Evolutionary conservation across 1,140 invertebrate species (phyloP).

Genomic region (Heliconius congener): DNA sequence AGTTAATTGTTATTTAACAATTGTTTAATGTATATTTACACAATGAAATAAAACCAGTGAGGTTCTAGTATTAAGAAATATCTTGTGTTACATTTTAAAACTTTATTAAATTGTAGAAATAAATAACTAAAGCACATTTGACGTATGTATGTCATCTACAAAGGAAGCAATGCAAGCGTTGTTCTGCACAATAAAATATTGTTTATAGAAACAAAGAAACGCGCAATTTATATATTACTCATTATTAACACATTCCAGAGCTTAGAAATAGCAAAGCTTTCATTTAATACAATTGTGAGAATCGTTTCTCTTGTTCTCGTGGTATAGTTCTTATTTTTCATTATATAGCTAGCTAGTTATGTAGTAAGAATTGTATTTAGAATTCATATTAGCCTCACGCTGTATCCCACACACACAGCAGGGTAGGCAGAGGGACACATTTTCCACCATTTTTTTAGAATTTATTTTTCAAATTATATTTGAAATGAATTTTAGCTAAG

Average conservation of each 20-base stretch:
- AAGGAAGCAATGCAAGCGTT: constrained; percentile 9
- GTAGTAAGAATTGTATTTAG: background rate
- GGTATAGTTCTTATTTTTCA: background rate
- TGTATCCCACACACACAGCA: too few species aligned
- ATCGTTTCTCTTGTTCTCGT: background rate
- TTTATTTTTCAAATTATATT: too few species aligned
- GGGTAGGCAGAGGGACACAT: too few species aligned
- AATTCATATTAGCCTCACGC: too few species aligned
- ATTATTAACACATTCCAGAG: constrained; percentile 22
- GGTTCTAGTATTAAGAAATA: too few species aligned
- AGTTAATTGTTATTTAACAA: too few species aligned
- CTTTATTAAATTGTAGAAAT: background rate
- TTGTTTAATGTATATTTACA: too few species aligned
- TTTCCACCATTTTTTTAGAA: too few species aligned
- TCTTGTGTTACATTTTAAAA: background rate
- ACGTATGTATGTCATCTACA: background rate
- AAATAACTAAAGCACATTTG: background rate
- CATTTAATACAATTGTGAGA: constrained; percentile 13
- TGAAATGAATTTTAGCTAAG: too few species aligned
- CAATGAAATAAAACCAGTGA: too few species aligned
- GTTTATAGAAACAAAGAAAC: constrained; percentile 28
- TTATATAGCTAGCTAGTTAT: background rate
- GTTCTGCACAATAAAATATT: constrained; percentile 13
- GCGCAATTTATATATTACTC: constrained; percentile 18
- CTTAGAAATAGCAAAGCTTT: constrained; percentile 16